Conservation (phyloP, 2,888 invertebrate genomes). For the Sclerodermus sp. region DNA sequence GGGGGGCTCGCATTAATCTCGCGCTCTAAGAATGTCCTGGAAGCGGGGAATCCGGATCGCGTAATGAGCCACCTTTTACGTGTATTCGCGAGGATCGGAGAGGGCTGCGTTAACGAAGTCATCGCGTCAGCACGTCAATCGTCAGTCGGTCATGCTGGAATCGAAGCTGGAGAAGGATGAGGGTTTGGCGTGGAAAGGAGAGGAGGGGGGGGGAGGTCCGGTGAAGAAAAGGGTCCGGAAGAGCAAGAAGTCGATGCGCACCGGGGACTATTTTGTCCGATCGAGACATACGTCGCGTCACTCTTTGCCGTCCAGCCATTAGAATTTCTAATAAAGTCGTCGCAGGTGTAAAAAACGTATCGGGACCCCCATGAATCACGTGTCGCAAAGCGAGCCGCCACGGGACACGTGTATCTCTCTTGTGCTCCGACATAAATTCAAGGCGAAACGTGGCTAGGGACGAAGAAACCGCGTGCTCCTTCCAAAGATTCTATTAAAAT, state of each 20-base stretch:
- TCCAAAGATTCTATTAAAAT: no score
- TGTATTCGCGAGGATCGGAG: no score
- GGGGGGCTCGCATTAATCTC: no score
- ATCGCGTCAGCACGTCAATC: conserved; percentile 37
- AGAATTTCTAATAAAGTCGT: conserved; percentile 57
- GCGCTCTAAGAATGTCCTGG: no score
- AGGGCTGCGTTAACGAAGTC: conserved; percentile 35
- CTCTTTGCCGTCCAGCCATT: conserved; percentile 44
- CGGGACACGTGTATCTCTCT: conserved; percentile 48
- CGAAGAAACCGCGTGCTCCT: no score
- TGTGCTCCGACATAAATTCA: no score
- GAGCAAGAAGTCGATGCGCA: conserved; percentile 33
- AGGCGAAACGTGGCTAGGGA: no score
- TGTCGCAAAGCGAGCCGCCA: conserved; percentile 45
- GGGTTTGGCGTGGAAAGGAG: conserved; percentile 11
- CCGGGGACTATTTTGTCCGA: conserved; percentile 35
- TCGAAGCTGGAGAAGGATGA: conserved; percentile 7
- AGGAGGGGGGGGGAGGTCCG: conserved; percentile 1
- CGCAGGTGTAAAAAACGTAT: conserved; percentile 52
- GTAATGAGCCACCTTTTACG: no score
- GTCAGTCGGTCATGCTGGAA: conserved; percentile 15
- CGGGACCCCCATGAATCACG: conserved; percentile 55
- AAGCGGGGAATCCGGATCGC: no score
- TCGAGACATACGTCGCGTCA: conserved; percentile 38
- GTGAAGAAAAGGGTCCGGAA: no score